Evolutionary conservation across 2,888 invertebrate species (phyloP).

Genomic region (Oxystoma pomonae): DNA sequence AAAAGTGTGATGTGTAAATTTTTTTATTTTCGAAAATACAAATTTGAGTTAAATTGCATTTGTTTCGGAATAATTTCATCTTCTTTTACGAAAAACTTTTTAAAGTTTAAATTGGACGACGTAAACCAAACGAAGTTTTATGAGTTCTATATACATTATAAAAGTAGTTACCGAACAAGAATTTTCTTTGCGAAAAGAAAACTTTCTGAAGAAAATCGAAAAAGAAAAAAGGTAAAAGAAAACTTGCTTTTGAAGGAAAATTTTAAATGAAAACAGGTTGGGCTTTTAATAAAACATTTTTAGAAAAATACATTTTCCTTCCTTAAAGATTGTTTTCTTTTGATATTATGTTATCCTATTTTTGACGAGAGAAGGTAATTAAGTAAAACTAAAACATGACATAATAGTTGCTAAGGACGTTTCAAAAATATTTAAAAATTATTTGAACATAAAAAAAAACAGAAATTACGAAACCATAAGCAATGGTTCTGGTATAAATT

Average conservation of each 20-base stretch:
- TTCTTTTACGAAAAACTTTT: conserved; percentile 37
- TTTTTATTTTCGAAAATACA: neutral
- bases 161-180: conserved; percentile 40
- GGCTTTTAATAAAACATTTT: neutral
- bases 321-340: too few species aligned
- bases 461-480: too few species aligned
- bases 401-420: too few species aligned
- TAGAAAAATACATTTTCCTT: too few species aligned
- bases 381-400: too few species aligned
- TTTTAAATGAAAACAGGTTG: neutral
- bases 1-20: too few species aligned
- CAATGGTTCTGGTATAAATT: too few species aligned
- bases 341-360: too few species aligned
- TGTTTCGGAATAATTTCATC: conserved; percentile 45
- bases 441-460: too few species aligned
- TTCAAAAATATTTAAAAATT: too few species aligned
- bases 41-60: conserved; percentile 39
- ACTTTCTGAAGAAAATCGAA: neutral
- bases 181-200: conserved; percentile 20
- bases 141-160: conserved; percentile 44
- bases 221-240: neutral
- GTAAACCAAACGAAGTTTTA: conserved; percentile 45
- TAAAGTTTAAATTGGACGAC: conserved; percentile 44
- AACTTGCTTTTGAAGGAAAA: neutral
- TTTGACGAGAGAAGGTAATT: too few species aligned